These are phyloP conservation scores for Ganaspis sp. DNA, from an alignment of 1,140 invertebrate genomes.

Conservation along the genomic window DNA sequence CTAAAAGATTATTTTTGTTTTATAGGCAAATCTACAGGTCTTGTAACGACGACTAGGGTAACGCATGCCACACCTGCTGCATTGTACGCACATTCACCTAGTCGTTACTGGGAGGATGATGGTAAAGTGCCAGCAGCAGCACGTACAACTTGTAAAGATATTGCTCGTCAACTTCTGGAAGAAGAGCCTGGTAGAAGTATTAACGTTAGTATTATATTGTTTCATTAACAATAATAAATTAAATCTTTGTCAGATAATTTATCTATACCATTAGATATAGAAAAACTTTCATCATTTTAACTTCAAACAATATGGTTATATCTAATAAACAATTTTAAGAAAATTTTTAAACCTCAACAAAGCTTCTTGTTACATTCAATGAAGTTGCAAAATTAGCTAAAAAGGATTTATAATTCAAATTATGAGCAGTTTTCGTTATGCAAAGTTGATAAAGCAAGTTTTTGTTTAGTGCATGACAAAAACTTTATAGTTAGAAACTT, in stretches of 20 bases:
- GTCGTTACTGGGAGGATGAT: slow-evolving; percentile 87
- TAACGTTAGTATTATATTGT: slow-evolving; percentile 65
- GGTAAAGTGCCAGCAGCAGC: slow-evolving; percentile 73
- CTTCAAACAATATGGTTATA: too few species aligned
- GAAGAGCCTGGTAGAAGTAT: slow-evolving; percentile 77
- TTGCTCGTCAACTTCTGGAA: slow-evolving; percentile 84
- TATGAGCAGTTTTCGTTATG: background rate
- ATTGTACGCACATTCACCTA: slow-evolving; percentile 86
- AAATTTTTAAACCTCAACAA: too few species aligned
- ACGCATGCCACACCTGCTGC: slow-evolving; percentile 94
- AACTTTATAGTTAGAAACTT: background rate
- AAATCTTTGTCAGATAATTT: too few species aligned
- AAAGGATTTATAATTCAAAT: background rate
- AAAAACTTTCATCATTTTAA: too few species aligned
- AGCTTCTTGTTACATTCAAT: background rate
- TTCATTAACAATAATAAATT: background rate
- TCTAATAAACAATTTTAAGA: too few species aligned
- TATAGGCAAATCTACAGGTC: slow-evolving; percentile 77
- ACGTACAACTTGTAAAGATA: slow-evolving; percentile 80
- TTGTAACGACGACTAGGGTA: slow-evolving; percentile 92
- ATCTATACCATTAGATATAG: too few species aligned
- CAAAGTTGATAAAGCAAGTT: slow-evolving; percentile 5
- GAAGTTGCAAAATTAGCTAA: background rate
- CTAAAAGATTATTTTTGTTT: background rate
- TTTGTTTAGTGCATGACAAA: slow-evolving; percentile 6